These are phyloP conservation scores for Botia almorhae DNA, from an alignment of 2,797 vertebrate genomes.

Conservation along the genomic window DNA sequence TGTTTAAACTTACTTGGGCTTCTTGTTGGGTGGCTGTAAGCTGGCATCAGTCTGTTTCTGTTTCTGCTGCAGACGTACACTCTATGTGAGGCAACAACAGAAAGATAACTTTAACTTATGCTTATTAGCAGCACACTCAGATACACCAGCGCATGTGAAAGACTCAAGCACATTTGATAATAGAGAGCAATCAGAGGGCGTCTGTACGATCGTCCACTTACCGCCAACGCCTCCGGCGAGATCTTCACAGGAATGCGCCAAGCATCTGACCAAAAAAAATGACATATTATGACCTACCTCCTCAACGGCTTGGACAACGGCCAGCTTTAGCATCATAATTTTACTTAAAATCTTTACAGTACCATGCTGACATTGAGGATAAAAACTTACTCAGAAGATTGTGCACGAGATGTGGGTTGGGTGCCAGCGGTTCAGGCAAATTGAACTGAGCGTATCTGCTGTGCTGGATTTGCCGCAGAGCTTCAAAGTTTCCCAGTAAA, in stretches of 20 bases:
- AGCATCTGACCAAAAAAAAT: conserved; percentile 69
- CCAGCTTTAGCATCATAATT: conserved; percentile 2
- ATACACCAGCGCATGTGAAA: background rate
- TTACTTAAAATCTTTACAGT: background rate
- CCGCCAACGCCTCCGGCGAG: conserved; percentile 86
- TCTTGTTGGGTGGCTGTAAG: conserved; percentile 87
- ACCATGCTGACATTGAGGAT: background rate
- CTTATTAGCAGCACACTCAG: background rate
- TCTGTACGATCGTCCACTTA: conserved; percentile 68
- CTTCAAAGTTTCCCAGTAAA: conserved; percentile 92
- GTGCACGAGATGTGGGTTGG: conserved; percentile 86
- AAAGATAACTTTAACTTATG: conserved; percentile 22
- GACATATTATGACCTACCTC: background rate
- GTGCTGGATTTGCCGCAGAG: conserved; percentile 89
- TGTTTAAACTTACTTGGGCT: conserved; percentile 82
- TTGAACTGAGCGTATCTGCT: conserved; percentile 86
- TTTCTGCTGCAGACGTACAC: conserved; percentile 85
- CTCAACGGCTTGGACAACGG: background rate
- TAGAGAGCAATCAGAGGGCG: conserved; percentile 3
- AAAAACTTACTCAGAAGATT: conserved; percentile 85
- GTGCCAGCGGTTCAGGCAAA: conserved; percentile 87
- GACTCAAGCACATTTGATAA: background rate
- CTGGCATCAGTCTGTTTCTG: conserved; percentile 85
- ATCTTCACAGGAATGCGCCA: conserved; percentile 93
- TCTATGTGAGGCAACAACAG: conserved; percentile 73